Evolutionary conservation across 1,140 invertebrate genomes (phyloP), one percentile per base, ranked within the genome.

Genomic region (Aethina tumida): DNA sequence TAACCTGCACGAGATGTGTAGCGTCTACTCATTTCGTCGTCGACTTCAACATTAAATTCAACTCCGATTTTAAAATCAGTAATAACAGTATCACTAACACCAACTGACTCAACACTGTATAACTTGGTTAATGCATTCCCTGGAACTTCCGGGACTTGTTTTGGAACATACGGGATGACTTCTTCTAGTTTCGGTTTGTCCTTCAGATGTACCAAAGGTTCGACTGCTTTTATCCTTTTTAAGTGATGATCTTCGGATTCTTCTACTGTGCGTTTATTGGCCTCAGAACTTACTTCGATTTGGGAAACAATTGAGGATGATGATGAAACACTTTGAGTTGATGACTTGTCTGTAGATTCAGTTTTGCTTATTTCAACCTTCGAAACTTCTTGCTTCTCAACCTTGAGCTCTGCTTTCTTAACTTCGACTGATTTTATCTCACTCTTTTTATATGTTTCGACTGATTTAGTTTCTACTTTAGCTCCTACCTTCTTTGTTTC

Each of bases 11-110:
- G 46, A 28, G 50, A 54, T 27, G 49, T 52, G 25, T 57, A 57
- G 47, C 45, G 55, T 38, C 49, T 32, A 49, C 56, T 58, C 56
- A 58, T 58, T 9, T 58, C 54, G 50, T 55, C 50, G 28, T 32
- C 37, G 17, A 49, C 41, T 45, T 52, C 54, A 35, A 58, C 46
- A 48, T 54, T 50, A 40, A 52, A 49, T 27, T 50, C 48, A 17
- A 56, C 41, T 37, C 54, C 52, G 35, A 56, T 41, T 36, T 50
- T 52, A 35, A 39, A 49, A 47, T 53, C 49, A 13, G 45, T 49
- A 17, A 49, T 13, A 22, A 45, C 37, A 14, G 43, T 37, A 36
- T 50, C 41, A 40, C 43, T 39, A 9, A 21, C 31, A 10, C 45
- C 39, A 7, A 28, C 26, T 9, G 47, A 45, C 32, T 54, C 49